Conservation (phyloP, 2,113 vertebrate species). For the Nannobrachium achirus region DNA sequence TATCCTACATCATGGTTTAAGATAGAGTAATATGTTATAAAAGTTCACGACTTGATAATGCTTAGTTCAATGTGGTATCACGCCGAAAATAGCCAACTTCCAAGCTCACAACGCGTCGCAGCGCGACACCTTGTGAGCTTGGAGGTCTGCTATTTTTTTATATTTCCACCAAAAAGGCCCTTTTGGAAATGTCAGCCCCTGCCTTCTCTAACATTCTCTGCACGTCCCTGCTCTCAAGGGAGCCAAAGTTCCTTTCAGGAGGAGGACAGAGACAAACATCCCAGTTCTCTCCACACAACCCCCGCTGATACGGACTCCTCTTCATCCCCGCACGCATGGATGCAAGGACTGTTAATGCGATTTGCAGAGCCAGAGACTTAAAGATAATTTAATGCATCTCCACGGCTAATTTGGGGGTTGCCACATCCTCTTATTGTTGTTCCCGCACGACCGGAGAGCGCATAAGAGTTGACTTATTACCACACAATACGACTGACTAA, state of each 20-base stretch:
- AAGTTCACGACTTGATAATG: too few relatives aligned
- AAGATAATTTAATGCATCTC: conserved; percentile 75
- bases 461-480: conserved; percentile 72
- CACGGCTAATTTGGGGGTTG: conserved; percentile 67
- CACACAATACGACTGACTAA: conserved; percentile 71
- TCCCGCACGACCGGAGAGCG: conserved; percentile 50
- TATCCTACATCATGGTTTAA: too few relatives aligned
- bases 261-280: conserved; percentile 35
- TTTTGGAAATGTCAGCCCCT: too few relatives aligned
- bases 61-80: too few relatives aligned
- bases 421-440: conserved; percentile 72
- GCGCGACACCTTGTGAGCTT: too few relatives aligned
- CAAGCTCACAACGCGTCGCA: too few relatives aligned
- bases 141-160: too few relatives aligned
- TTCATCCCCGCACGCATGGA: conserved; percentile 64
- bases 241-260: conserved; percentile 26
- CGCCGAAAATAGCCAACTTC: too few relatives aligned
- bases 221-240: conserved; percentile 47
- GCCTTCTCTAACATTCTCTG: too few relatives aligned
- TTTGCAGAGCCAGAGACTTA: conserved; percentile 74
- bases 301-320: too few relatives aligned
- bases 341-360: conserved; percentile 71
- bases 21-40: too few relatives aligned
- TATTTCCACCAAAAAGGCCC: too few relatives aligned
- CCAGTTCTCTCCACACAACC: conserved; percentile 22